phyloP scores from a whole-genome alignment of 2,113 vertebrate species.

The Nipponia nippon region DNA sequence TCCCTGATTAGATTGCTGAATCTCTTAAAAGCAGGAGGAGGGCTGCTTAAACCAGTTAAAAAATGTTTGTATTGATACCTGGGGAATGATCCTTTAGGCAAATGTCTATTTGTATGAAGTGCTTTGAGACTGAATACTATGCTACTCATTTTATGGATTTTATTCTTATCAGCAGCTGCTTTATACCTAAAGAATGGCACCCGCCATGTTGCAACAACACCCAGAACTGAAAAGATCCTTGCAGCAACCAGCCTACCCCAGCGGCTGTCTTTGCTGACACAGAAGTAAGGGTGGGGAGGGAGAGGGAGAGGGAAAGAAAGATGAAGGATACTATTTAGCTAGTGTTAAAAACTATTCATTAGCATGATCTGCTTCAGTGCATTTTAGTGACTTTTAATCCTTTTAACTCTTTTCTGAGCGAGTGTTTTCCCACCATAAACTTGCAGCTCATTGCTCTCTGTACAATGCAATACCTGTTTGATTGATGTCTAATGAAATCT shows the following conservation, averaged over 20 bases:
- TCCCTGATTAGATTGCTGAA: neutral
- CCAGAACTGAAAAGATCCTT: neutral
- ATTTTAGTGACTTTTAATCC: neutral
- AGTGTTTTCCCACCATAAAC: neutral
- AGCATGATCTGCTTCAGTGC: neutral
- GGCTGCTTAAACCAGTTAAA: neutral
- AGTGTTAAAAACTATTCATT: neutral
- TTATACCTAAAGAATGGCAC: neutral
- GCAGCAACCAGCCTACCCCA: neutral
- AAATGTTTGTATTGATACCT: neutral
- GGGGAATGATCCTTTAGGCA: neutral
- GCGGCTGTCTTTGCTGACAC: neutral
- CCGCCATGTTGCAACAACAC: neutral
- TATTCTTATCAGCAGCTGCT: neutral
- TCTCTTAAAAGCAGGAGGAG: neutral
- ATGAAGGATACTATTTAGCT: neutral
- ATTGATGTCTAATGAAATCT: slow-evolving; percentile 21
- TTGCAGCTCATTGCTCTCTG: neutral
- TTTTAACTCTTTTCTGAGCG: neutral
- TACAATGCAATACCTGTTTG: neutral
- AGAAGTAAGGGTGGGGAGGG: neutral
- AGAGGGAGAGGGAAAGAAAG: neutral
- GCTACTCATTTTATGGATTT: neutral
- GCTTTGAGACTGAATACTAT: neutral
- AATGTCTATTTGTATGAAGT: neutral